These are phyloP conservation scores for Drosophila busckii DNA, from an alignment of 1,140 invertebrate species.

Conservation along the genomic window DNA sequence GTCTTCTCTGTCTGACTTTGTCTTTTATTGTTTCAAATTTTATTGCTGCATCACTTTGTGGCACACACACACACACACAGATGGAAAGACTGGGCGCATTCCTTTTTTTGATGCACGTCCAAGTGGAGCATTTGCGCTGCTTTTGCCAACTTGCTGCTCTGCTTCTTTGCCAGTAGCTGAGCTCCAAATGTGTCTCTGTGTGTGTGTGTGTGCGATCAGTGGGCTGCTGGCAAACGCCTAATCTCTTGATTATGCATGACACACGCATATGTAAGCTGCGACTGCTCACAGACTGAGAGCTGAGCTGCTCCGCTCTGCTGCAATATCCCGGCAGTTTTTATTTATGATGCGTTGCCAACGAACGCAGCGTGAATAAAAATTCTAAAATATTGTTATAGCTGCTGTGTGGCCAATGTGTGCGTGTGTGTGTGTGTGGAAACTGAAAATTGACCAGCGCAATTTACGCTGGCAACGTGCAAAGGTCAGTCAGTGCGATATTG, in stretches of 20 bases:
- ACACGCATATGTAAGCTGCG: conserved; percentile 58
- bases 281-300: conserved; percentile 1
- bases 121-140: conserved; percentile 55
- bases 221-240: conserved; percentile 45
- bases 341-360: conserved; percentile 52
- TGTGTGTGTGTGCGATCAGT: background rate
- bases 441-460: conserved; percentile 38
- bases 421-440: conserved; percentile 17
- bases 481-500: conserved; percentile 51
- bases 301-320: background rate
- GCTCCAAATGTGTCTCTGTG: background rate
- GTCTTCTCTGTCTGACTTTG: conserved; percentile 33
- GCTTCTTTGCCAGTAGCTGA: conserved; percentile 48
- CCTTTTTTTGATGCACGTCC: conserved; percentile 63
- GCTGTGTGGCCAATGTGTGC: background rate
- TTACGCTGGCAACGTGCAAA: conserved; percentile 48
- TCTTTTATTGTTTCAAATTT: conserved; percentile 74
- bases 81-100: conserved; percentile 23
- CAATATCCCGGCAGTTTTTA: conserved; percentile 31
- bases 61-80: conserved; percentile 37
- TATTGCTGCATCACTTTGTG: conserved; percentile 75
- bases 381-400: conserved; percentile 70
- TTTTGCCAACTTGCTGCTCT: conserved; percentile 23
- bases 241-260: conserved; percentile 75
- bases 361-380: conserved; percentile 62